Evolutionary conservation across 2,113 vertebrate genomes (phyloP).

Genomic region (Gopherus evgoodei): DNA sequence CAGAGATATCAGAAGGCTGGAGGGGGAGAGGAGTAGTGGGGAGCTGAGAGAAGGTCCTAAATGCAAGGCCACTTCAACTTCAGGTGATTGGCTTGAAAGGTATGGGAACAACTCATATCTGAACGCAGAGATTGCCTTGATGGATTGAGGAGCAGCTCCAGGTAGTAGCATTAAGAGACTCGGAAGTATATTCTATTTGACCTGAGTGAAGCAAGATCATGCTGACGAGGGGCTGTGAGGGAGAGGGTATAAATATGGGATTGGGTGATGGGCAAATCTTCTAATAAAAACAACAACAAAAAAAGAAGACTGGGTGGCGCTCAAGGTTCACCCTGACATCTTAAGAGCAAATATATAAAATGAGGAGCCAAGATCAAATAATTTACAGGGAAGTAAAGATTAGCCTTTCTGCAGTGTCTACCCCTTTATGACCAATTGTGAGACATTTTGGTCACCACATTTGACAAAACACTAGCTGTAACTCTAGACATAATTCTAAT

Average conservation of each 20-base stretch:
- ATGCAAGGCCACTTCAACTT: background rate
- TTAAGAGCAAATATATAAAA: rapidly evolving
- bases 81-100: background rate
- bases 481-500: background rate
- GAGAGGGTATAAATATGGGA: background rate
- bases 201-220: background rate
- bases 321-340: background rate
- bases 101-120: too few species aligned
- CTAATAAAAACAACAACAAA: background rate
- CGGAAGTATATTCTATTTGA: background rate
- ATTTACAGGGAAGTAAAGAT: background rate
- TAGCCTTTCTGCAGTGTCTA: background rate
- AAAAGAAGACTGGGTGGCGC: background rate
- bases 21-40: background rate
- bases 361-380: background rate
- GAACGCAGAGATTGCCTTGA: background rate
- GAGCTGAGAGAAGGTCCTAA: background rate
- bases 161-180: background rate
- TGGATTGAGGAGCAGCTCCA: background rate
- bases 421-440: background rate
- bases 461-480: background rate
- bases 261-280: background rate
- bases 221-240: background rate
- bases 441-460: background rate
- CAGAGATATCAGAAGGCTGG: background rate